Conservation (phyloP, 2,888 invertebrate species). For the Leucophenga maculata region DNA sequence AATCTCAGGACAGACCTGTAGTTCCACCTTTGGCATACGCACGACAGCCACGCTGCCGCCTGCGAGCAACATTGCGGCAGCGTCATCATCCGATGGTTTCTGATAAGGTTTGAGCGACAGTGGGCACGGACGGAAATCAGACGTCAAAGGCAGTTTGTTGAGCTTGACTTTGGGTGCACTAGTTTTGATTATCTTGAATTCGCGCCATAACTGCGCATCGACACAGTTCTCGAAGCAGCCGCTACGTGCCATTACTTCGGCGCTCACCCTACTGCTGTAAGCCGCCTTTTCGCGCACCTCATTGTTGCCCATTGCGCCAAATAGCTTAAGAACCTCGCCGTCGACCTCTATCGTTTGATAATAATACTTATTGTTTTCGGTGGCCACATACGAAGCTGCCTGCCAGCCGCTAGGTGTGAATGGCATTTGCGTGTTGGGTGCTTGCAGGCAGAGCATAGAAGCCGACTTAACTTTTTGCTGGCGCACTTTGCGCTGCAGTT, state of each 20-base stretch:
- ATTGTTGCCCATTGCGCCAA: slow-evolving; percentile 68
- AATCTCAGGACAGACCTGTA: slow-evolving; percentile 68
- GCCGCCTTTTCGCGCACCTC: slow-evolving; percentile 54
- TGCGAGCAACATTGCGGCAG: slow-evolving; percentile 59
- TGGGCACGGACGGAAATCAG: slow-evolving; percentile 67
- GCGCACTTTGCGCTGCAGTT: slow-evolving; percentile 66
- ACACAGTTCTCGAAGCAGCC: slow-evolving; percentile 47
- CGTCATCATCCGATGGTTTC: slow-evolving; percentile 63
- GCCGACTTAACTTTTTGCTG: slow-evolving; percentile 61
- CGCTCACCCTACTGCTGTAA: slow-evolving; percentile 48
- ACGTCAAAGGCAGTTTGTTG: slow-evolving; percentile 53
- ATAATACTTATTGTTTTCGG: slow-evolving; percentile 67
- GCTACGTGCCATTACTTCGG: slow-evolving; percentile 32
- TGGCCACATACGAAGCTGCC: slow-evolving; percentile 68
- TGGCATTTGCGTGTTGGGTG: slow-evolving; percentile 58
- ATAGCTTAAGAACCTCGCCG: slow-evolving; percentile 57
- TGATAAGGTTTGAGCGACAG: slow-evolving; percentile 67
- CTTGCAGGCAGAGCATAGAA: slow-evolving; percentile 61
- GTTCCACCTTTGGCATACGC: slow-evolving; percentile 68
- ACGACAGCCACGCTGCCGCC: slow-evolving; percentile 68
- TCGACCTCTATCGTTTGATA: slow-evolving; percentile 67
- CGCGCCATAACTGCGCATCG: slow-evolving; percentile 52
- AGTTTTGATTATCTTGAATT: slow-evolving; percentile 55
- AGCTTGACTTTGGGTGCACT: slow-evolving; percentile 49
- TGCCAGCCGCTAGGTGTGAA: slow-evolving; percentile 70